Evolutionary conservation across 64 coral and sea anemone species (phyloP), one percentile per base, ranked within the genome.

Genomic region (Montipora cactus): DNA sequence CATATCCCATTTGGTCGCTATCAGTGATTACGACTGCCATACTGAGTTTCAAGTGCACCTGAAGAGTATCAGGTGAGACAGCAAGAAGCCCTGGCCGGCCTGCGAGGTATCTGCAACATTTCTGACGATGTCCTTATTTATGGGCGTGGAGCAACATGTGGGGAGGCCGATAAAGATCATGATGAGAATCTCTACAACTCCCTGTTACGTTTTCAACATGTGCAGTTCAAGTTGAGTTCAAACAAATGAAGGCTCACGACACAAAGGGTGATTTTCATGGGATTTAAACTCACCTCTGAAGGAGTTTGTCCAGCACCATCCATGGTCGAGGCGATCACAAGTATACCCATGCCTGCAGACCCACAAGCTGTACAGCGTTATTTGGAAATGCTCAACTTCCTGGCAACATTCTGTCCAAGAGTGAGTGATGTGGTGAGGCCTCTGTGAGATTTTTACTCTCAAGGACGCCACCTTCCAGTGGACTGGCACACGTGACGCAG

Each of bases 271-370:
- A 59, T 59, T 59, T 59, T 59, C 55, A 75, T 45, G 72, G 80
- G 81, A 12, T 81, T 84, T 59, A 49, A 81, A 23, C 80, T 92
- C 21, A 85, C 48, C 15, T 57, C 81, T 47, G 71, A 91, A 50
- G 90, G 90, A 18, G 68, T 92, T 20, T 84, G 82, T 22, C 91
- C 81, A 62, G 55, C 74, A 18, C 91, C 91, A 55, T 49, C 79
- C 37, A 92, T 85, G 59, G 81, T 92, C 22, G 59, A 92, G 22
- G 91, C 91, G 73, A 92, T 92, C 71, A 52, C 49, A 50, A 92
- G 19, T 4, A 92, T 92, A 80, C 81, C 70, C 47, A 82, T 47
- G 58, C 68, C 80, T 47, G 79, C 49, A 49, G 79, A 75, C 71
- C 66, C 72, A 58, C 47, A 80, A 57, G 90, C 79, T 19, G 67